Evolutionary conservation across 2,113 vertebrate genomes (phyloP).

Genomic region (Microcebus jonahi): DNA sequence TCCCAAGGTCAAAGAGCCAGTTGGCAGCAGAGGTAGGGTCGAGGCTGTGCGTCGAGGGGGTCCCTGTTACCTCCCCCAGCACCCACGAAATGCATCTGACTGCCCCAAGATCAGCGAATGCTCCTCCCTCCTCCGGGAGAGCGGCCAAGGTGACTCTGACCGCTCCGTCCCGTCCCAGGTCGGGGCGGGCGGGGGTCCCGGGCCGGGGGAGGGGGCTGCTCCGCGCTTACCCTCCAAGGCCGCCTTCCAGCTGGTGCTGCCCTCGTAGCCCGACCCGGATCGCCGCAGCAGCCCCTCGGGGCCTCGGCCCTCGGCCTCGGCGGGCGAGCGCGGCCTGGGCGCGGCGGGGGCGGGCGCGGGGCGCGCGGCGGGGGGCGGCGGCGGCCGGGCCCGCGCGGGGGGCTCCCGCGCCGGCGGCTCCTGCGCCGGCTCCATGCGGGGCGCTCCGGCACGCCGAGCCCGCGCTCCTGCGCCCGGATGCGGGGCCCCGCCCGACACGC

Average conservation of each 20-base stretch:
- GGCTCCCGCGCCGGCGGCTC: slow-evolving; percentile 45
- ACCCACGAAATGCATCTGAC: neutral
- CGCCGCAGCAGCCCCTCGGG: slow-evolving; percentile 72
- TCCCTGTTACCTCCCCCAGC: neutral
- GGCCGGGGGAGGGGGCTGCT: neutral
- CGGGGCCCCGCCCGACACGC: slow-evolving; percentile 43
- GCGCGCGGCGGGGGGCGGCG: slow-evolving; percentile 9
- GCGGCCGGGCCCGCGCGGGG: slow-evolving; percentile 46
- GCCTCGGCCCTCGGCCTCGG: slow-evolving; percentile 60
- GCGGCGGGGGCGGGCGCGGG: neutral
- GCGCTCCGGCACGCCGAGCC: slow-evolving; percentile 50
- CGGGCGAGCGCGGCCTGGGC: slow-evolving; percentile 57
- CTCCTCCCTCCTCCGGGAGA: neutral
- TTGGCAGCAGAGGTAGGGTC: neutral
- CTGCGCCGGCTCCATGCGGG: slow-evolving; percentile 48
- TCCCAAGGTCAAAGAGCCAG: slow-evolving; percentile 66
- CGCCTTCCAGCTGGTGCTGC: slow-evolving; percentile 81
- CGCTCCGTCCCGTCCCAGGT: neutral
- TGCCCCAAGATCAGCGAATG: neutral
- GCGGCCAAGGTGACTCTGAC: slow-evolving; percentile 62
- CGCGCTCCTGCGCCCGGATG: slow-evolving; percentile 53
- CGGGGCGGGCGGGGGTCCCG: neutral
- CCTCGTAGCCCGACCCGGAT: slow-evolving; percentile 77
- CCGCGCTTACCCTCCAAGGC: slow-evolving; percentile 78
- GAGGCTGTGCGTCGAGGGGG: neutral